Conservation (phyloP, 1,140 invertebrate species). For the Drosophila neocordata region DNA sequence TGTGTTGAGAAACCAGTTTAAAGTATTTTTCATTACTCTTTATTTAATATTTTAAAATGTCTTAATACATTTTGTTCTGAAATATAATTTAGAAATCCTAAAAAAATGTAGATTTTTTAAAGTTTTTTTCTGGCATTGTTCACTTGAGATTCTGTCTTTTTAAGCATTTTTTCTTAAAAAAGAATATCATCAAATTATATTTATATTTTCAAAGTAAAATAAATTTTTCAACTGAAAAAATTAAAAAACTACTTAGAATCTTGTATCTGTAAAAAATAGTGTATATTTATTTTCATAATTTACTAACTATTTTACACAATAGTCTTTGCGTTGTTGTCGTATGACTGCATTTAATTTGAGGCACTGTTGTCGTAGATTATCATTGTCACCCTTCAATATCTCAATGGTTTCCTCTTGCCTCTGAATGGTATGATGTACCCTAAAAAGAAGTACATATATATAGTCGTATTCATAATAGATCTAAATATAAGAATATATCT, state of each 20-base stretch:
- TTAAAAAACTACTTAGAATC: neutral
- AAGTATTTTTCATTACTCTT: too few relatives aligned
- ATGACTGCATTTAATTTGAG: conserved; percentile 89
- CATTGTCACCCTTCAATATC: conserved; percentile 87
- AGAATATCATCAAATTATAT: too few relatives aligned
- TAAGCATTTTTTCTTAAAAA: too few relatives aligned
- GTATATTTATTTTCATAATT: conserved; percentile 1
- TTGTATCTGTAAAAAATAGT: neutral
- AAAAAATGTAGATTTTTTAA: too few relatives aligned
- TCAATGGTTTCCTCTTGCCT: conserved; percentile 90
- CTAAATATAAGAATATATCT: neutral
- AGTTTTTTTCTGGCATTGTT: too few relatives aligned
- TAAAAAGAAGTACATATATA: conserved; percentile 49
- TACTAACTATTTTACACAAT: conserved; percentile 83
- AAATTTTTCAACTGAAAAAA: too few relatives aligned
- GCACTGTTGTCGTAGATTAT: conserved; percentile 87
- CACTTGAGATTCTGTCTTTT: too few relatives aligned
- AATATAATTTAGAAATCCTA: too few relatives aligned
- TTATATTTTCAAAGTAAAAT: too few relatives aligned
- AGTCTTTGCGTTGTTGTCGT: conserved; percentile 89
- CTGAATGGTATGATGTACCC: conserved; percentile 90
- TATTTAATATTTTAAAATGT: too few relatives aligned
- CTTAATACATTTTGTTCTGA: too few relatives aligned
- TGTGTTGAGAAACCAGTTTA: too few relatives aligned
- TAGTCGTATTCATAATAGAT: neutral